Evolutionary conservation across 2,797 vertebrate species (phyloP).

Genomic region (Myotis daubentonii): DNA sequence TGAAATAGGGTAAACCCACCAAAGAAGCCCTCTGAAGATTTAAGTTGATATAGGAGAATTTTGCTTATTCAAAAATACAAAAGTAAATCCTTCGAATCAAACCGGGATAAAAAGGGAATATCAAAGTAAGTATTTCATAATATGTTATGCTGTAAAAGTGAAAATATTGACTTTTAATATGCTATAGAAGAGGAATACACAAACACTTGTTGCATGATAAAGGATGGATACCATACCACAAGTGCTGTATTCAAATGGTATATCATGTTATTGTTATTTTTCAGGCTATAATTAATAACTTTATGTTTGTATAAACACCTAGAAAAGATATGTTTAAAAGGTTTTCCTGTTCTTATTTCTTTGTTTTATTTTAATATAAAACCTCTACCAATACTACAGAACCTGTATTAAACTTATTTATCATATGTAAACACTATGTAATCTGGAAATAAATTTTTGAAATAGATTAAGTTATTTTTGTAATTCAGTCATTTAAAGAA

Average conservation of each 20-base stretch:
- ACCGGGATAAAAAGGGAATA: not conserved
- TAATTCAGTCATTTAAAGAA: conserved; percentile 18
- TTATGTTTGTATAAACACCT: conserved; percentile 8
- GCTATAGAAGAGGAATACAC: conserved; percentile 16
- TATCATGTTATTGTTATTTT: conserved; percentile 52
- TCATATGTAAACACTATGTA: not conserved
- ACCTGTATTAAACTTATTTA: conserved; percentile 44
- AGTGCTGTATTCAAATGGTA: conserved; percentile 32
- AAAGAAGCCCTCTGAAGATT: conserved; percentile 45
- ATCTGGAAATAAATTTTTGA: conserved; percentile 60
- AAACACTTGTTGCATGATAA: conserved; percentile 57
- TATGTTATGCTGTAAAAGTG: conserved; percentile 25
- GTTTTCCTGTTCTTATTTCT: conserved; percentile 13
- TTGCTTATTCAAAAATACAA: conserved; percentile 50
- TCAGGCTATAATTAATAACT: conserved; percentile 14
- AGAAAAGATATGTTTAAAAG: conserved; percentile 44
- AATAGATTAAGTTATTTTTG: conserved; percentile 24
- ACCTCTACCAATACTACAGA: not conserved
- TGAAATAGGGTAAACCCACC: conserved; percentile 62
- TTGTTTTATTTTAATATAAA: conserved; percentile 33
- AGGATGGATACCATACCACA: conserved; percentile 13
- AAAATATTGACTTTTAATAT: conserved; percentile 55
- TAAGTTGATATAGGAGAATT: conserved; percentile 41
- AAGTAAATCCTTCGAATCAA: conserved; percentile 37
- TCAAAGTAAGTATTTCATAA: conserved; percentile 46